Conservation (phyloP, 2,113 vertebrate species). For the Alosa alosa region DNA sequence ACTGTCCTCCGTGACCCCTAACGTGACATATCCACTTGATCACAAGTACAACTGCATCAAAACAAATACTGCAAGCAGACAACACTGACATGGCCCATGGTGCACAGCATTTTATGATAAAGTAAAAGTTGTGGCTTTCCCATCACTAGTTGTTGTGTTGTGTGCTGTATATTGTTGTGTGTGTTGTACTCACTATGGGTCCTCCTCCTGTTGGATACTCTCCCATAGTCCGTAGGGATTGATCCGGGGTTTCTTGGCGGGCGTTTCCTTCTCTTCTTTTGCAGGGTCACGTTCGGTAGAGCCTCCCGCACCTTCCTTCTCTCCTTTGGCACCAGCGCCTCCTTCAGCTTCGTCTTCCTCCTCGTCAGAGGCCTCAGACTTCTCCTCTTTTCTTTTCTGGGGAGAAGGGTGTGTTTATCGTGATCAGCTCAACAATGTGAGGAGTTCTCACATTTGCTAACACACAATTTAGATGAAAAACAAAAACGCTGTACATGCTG, state of each 20-base stretch:
- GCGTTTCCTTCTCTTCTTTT: slow-evolving; percentile 2
- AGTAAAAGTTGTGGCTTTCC: not conserved
- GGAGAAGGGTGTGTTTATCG: slow-evolving; percentile 21
- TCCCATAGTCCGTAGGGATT: slow-evolving; percentile 88
- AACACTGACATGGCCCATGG: not conserved
- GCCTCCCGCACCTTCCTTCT: not conserved
- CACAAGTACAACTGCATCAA: not conserved
- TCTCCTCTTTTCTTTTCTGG: slow-evolving; percentile 64
- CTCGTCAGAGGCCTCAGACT: slow-evolving; percentile 36
- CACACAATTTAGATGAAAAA: not conserved
- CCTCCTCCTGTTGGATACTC: slow-evolving; percentile 70
- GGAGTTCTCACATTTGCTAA: not conserved
- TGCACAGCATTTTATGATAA: not conserved
- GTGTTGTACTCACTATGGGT: slow-evolving; percentile 76
- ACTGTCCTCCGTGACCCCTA: not conserved
- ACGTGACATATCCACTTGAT: not conserved
- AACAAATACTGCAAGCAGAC: not conserved
- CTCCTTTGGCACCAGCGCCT: slow-evolving; percentile 30
- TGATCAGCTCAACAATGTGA: not conserved
- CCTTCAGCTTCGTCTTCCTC: slow-evolving; percentile 38
- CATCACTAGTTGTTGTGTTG: no score
- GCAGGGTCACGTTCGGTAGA: not conserved
- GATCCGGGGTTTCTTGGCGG: slow-evolving; percentile 50
- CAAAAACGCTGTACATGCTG: no score
- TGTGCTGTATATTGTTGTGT: not conserved